Conservation (phyloP, 2,797 vertebrate genomes). For the Buphagus erythrorhynchus region DNA sequence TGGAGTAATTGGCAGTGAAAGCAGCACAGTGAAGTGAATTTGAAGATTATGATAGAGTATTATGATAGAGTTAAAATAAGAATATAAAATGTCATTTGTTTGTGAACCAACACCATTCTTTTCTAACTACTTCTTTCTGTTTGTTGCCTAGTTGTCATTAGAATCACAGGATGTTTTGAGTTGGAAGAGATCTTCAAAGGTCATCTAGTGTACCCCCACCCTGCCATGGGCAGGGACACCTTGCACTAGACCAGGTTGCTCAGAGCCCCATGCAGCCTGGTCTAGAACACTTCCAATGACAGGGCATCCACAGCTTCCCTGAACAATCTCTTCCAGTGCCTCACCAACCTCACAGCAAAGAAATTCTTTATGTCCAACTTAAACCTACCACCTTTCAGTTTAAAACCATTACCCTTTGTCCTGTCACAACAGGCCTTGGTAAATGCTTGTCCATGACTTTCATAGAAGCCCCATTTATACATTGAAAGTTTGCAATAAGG, state of each 20-base stretch:
- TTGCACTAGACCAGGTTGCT: background rate
- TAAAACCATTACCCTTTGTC: background rate
- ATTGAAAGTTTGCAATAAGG: background rate
- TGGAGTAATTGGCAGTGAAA: background rate
- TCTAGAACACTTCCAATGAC: background rate
- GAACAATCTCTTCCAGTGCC: background rate
- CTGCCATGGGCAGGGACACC: background rate
- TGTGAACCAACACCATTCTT: background rate
- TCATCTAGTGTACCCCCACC: fast-evolving
- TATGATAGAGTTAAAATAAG: background rate
- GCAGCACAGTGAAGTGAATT: background rate
- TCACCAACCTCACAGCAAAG: background rate
- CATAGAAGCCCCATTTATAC: background rate
- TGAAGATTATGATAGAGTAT: background rate
- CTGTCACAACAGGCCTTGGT: background rate
- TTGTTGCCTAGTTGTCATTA: background rate
- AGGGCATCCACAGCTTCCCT: background rate
- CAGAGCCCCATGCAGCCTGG: background rate
- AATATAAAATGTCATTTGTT: background rate
- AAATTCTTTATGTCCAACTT: background rate
- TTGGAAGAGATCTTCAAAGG: background rate
- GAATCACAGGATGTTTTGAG: background rate
- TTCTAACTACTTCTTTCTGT: background rate
- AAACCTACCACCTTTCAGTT: background rate
- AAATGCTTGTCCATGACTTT: background rate